These are phyloP conservation scores for Arge pagana DNA, from an alignment of 2,888 invertebrate species.

Conservation along the genomic window DNA sequence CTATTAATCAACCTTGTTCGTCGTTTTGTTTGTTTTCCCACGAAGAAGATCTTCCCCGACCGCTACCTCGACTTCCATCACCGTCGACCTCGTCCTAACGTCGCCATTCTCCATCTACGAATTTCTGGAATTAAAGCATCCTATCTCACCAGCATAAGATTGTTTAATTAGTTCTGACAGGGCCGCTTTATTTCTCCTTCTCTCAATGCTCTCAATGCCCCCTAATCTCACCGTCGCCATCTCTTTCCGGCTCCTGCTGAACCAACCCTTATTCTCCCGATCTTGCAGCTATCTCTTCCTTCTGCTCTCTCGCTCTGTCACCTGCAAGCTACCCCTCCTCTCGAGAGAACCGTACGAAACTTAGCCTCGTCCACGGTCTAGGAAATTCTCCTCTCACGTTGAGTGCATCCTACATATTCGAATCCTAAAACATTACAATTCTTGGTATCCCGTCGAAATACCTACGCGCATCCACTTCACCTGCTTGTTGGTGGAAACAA, in stretches of 20 bases:
- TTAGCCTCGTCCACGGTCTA: constrained; percentile 40
- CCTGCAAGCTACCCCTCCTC: too few species aligned
- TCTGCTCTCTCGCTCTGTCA: too few species aligned
- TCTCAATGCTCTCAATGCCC: neutral
- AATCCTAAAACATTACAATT: constrained; percentile 10
- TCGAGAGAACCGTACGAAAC: too few species aligned
- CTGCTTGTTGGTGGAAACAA: too few species aligned
- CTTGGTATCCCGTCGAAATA: too few species aligned
- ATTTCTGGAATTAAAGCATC: constrained; percentile 32
- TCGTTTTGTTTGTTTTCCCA: constrained; percentile 37
- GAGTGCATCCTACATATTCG: constrained; percentile 2
- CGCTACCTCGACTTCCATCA: constrained; percentile 5
- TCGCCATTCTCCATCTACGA: constrained; percentile 9
- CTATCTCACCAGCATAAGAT: constrained; percentile 29
- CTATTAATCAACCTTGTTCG: constrained; percentile 41
- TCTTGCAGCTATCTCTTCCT: too few species aligned
- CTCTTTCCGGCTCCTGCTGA: too few species aligned
- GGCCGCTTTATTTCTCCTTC: neutral
- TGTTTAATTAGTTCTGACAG: constrained; percentile 40
- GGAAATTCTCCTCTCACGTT: constrained; percentile 34
- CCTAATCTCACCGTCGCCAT: constrained; percentile 2
- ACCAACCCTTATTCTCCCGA: too few species aligned
- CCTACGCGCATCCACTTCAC: too few species aligned
- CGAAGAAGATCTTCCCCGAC: constrained; percentile 31
- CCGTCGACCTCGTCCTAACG: constrained; percentile 17